Percentiles rank a stretch among this genome's conserved stretches.
Evolutionary conservation across 2,113 vertebrate species (phyloP).

Genomic region (Oenanthe oenanthe): DNA sequence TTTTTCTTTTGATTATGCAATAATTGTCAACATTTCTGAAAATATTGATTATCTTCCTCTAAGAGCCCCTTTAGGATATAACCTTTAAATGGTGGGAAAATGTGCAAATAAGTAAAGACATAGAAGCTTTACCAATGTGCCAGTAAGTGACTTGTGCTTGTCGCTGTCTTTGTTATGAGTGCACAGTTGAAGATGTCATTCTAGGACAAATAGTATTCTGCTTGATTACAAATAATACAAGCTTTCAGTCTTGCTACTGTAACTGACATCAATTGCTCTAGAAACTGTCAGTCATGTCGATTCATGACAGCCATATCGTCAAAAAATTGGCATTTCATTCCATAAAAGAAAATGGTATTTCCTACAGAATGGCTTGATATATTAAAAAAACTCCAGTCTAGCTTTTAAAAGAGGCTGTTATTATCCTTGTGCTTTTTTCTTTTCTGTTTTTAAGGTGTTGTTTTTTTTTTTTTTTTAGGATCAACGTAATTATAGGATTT

Average conservation of each 20-base stretch:
- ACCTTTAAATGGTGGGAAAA: neutral
- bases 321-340: neutral
- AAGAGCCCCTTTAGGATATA: neutral
- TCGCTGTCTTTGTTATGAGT: neutral
- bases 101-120: neutral
- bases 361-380: neutral
- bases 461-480: too few relatives aligned
- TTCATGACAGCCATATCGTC: neutral
- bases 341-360: neutral
- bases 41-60: neutral
- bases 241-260: constrained; percentile 9
- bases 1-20: neutral
- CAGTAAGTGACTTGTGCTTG: neutral
- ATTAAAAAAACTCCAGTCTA: accelerated
- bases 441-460: neutral
- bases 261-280: constrained; percentile 20
- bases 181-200: neutral
- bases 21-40: neutral
- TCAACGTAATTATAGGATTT: neutral
- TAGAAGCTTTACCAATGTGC: neutral
- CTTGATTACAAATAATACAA: constrained; percentile 28
- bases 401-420: neutral
- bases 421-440: neutral
- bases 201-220: constrained; percentile 5
- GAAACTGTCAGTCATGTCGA: neutral